Base-by-base conservation (phyloP, 2,797 vertebrate species). In the Gallinago stenura region DNA sequence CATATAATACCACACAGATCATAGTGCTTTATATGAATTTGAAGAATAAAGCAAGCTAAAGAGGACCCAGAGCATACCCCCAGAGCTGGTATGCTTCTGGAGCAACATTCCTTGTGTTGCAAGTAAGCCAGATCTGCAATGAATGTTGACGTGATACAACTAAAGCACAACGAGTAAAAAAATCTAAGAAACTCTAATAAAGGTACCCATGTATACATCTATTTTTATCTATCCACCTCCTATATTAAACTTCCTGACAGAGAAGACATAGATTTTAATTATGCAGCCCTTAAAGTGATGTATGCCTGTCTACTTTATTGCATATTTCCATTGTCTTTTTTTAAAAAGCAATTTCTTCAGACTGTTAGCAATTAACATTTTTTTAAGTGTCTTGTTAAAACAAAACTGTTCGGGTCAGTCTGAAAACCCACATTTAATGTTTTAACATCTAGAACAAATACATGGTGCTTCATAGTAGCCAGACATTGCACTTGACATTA, bases 401-500 rank as follows among this genome's bases (percentile, higher is more conserved):
- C 54, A 83, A 25, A 28, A 54, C 22, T 75, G 4, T 28, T 89
- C 41, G 26, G 65, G 77, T 75, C 68, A 61, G 84, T 83, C 62
- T 58, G 18, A 85, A 90, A 96, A 89, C 48, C 33, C 48, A 83
- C 50, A 83, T 94, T 97, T 94, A 95, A 54, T 70, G 46, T 33
- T 80, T 83, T 76, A 87, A 61, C 4, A 26, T 84, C 80, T 89
- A 89, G 62, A 94, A 66, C 43, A 88, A 93, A 76, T 80, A 51
- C 60, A 87, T 89, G 88, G 72, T 89, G 53, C 33, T 76, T 89
- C 28, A 5, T 50, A 91, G 95, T 81, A 92, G 78, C 73, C 82
- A 88, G 94, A 92, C 61, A 39, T 65, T 61, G 35, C 85, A 92
- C 80, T 96, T 88, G 92, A 97, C 77, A 81, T 81, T 91, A 73